phyloP scores from a whole-genome alignment of 37 sponge, comb jelly and placozoan species.

The Bolinopsis microptera region DNA sequence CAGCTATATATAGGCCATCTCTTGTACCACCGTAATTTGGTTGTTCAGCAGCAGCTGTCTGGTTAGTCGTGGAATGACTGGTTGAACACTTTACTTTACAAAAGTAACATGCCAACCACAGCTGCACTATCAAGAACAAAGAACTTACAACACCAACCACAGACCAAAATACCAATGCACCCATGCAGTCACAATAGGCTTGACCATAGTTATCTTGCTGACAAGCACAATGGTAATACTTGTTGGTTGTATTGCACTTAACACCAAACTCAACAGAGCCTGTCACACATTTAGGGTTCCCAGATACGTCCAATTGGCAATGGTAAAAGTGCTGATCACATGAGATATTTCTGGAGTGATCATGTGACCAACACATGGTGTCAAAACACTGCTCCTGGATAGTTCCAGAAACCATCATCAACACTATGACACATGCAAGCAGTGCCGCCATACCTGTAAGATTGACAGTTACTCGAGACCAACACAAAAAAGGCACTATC shows the following conservation, averaged over 20 bases:
- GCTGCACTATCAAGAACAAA: neutral
- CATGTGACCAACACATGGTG: neutral
- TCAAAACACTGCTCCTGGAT: neutral
- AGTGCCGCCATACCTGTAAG: neutral
- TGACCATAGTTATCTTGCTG: neutral
- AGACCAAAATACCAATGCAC: neutral
- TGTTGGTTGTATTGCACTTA: neutral
- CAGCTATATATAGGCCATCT: neutral
- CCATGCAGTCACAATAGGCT: constrained; percentile 13
- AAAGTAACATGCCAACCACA: neutral
- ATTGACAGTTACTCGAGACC: no score
- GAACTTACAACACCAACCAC: neutral
- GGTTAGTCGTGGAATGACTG: neutral
- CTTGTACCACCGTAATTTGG: neutral
- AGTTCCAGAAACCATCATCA: neutral
- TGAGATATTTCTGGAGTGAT: neutral
- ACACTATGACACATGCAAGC: no score
- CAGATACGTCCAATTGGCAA: neutral
- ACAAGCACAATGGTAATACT: neutral
- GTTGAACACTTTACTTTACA: neutral
- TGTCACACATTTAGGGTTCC: neutral
- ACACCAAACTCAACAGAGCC: neutral
- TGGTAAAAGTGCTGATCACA: neutral
- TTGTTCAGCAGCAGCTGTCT: neutral
- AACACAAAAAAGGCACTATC: no score